A percentile compares a stretch with the other conserved stretches of the same genome.
Conservation (phyloP, 2,888 invertebrate genomes). For the Drosophila nr. perissopoda region DNA sequence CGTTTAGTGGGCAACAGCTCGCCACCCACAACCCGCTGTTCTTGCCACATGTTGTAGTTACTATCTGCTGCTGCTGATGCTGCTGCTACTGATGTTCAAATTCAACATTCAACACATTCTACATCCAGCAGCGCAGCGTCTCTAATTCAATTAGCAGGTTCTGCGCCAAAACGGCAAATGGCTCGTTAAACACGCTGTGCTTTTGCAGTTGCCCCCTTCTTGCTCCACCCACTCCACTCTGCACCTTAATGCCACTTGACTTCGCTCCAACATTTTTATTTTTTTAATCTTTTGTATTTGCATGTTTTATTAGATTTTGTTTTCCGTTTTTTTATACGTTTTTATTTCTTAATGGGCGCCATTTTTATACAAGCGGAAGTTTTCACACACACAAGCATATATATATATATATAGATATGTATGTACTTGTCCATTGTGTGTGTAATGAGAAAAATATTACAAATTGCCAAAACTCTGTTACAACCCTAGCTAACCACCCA, state of each 20-base stretch:
- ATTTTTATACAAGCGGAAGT: slow-evolving; percentile 71
- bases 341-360: slow-evolving; percentile 63
- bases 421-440: slow-evolving; percentile 30
- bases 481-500: not conserved
- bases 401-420: not conserved
- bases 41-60: slow-evolving; percentile 9
- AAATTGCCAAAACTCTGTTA: slow-evolving; percentile 72
- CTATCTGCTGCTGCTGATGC: slow-evolving; percentile 19
- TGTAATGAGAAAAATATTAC: slow-evolving; percentile 75
- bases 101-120: slow-evolving; percentile 22
- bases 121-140: slow-evolving; percentile 63
- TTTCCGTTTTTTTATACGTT: slow-evolving; percentile 22
- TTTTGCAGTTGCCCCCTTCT: not conserved
- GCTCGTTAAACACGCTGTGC: slow-evolving; percentile 78
- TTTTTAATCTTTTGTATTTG: slow-evolving; percentile 52
- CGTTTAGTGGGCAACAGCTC: slow-evolving; percentile 63
- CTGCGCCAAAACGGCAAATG: slow-evolving; percentile 81
- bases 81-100: slow-evolving; percentile 30
- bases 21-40: slow-evolving; percentile 21
- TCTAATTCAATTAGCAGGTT: slow-evolving; percentile 81
- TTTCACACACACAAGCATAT: slow-evolving; percentile 36
- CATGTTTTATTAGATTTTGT: slow-evolving; percentile 74
- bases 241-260: slow-evolving; percentile 58
- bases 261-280: slow-evolving; percentile 36
- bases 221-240: not conserved